A percentile compares a stretch with the other conserved stretches of the same genome.
These are phyloP conservation scores for Chaenocephalus aceratus DNA, from an alignment of 2,113 vertebrate genomes.

Conservation along the genomic window DNA sequence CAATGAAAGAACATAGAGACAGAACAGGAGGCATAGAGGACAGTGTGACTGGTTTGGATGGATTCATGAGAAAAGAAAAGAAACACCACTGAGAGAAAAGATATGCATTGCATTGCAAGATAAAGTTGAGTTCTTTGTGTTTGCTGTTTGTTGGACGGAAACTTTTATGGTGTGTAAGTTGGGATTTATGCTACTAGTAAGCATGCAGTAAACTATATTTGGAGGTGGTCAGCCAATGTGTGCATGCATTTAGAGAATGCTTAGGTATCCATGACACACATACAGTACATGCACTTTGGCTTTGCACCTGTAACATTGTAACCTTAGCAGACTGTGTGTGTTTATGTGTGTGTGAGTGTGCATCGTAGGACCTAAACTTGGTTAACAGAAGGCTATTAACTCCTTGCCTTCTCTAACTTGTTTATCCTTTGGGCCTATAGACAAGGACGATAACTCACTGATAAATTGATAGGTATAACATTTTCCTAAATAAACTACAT, in stretches of 20 bases:
- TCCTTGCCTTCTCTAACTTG: slow-evolving; percentile 45
- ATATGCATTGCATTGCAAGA: slow-evolving; percentile 4
- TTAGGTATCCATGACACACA: slow-evolving; percentile 72
- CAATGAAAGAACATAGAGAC: slow-evolving; percentile 72
- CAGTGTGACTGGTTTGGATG: slow-evolving; percentile 30
- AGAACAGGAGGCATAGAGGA: slow-evolving; percentile 69
- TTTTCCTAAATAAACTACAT: neutral
- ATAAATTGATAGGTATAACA: neutral
- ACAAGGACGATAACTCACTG: neutral
- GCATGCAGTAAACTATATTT: slow-evolving; percentile 71
- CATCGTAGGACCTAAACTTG: slow-evolving; percentile 43
- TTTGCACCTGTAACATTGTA: slow-evolving; percentile 78
- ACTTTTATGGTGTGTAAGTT: slow-evolving; percentile 36
- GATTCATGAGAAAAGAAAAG: slow-evolving; percentile 37
- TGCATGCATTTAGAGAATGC: slow-evolving; percentile 73
- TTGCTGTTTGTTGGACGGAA: slow-evolving; percentile 32
- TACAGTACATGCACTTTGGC: slow-evolving; percentile 65
- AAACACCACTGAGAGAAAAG: slow-evolving; percentile 2
- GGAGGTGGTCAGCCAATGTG: slow-evolving; percentile 66
- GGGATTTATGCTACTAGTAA: slow-evolving; percentile 41
- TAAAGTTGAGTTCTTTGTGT: slow-evolving; percentile 17
- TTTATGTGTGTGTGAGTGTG: slow-evolving; percentile 26
- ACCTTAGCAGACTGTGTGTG: slow-evolving; percentile 59
- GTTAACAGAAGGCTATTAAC: slow-evolving; percentile 46
- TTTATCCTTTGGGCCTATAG: slow-evolving; percentile 42